These are phyloP conservation scores for Scylla paramamosain DNA, from an alignment of 1,140 invertebrate species.

Conservation along the genomic window DNA sequence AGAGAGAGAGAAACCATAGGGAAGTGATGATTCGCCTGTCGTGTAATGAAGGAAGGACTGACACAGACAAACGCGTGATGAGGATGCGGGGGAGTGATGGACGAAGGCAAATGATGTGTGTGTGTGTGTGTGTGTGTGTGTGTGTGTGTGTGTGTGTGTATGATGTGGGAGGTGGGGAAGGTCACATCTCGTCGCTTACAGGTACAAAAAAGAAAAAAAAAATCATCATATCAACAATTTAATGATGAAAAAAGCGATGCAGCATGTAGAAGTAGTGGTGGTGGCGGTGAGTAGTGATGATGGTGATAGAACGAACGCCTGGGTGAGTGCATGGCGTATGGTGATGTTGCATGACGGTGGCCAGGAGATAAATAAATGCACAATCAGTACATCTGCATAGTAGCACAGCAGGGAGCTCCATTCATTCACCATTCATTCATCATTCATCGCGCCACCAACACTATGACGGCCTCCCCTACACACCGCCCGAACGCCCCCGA, in stretches of 20 bases:
- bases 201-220: not conserved
- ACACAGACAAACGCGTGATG: not conserved
- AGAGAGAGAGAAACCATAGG: conserved; percentile 11
- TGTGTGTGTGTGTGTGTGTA: conserved; percentile 6
- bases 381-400: not conserved
- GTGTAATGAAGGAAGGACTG: not conserved
- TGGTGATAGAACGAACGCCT: not conserved
- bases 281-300: not conserved
- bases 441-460: not conserved
- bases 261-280: not conserved
- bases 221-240: too few species aligned
- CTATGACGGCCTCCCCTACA: not conserved
- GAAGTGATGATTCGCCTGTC: not conserved
- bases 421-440: not conserved
- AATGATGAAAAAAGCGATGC: too few species aligned
- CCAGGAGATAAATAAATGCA: too few species aligned
- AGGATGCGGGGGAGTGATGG: not conserved
- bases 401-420: not conserved
- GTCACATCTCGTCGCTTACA: not conserved
- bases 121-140: not conserved
- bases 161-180: not conserved
- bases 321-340: not conserved
- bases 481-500: not conserved
- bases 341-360: not conserved
- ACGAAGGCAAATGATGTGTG: not conserved